Base-by-base conservation (phyloP, 2,888 invertebrate genomes). In the Netelia inedita region DNA sequence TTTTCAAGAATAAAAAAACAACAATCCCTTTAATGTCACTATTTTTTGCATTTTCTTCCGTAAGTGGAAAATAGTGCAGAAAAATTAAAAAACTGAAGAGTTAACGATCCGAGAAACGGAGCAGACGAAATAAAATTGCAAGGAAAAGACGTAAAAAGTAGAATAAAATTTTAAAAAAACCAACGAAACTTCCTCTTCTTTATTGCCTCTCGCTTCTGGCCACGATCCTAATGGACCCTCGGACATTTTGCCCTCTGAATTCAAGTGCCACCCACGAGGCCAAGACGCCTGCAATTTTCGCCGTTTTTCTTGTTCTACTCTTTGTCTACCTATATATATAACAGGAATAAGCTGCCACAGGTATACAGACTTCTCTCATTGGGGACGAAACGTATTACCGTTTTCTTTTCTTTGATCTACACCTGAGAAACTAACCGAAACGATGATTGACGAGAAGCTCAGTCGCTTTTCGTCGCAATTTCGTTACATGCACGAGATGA, bases 361-460 rank as follows among this genome's bases (percentile, higher is more conserved):
- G 19, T 16, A 16, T 57, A 55, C 16, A 57, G 2, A 57, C 46
- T 14, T 63, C 53, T 65, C 72, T 65, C 61, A 75, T 72, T 63
- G 69, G 55, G 63, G 81, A 81, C 74, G 78, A 84, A 84, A 73
- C 78, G 63, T 55, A 81, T 81, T 71, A 84, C 61, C 66, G 74
- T 81, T 78, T 79, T 79, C 78, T 73, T 66, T 69, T 46, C 80
- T 86, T 85, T 86, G 85, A 85, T 85, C 79, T 85, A 55, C 63
- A 65, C 57, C 79, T 65, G 57, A 71, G 63, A 41, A 73, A 66
- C 74, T 61, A 19, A 50, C 61, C 43, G 68, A 63, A 75, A 79
- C 79, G 85, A 85, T 86, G 86, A 86, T 86, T 86, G 83, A 86
- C 83, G 80, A 79, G 78, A 73, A 59, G 59, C 76, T 86, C 86